phyloP scores from a whole-genome alignment of 2,113 vertebrate species.

The Mus spicilegus region DNA sequence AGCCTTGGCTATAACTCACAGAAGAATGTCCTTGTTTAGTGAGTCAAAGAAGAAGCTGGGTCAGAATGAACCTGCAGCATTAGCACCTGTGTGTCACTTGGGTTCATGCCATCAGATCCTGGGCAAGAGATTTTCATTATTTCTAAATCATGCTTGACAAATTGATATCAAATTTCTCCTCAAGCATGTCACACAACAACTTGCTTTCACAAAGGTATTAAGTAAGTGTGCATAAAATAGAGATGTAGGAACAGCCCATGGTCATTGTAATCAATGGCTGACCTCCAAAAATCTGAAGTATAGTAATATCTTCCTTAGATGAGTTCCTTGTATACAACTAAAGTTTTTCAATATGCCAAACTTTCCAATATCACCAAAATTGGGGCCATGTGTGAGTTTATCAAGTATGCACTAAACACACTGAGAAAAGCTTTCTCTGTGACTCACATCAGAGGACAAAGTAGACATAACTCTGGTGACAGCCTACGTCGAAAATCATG shows the following conservation, averaged over 20 bases:
- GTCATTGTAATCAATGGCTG: background rate
- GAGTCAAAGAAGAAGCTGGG: constrained; percentile 45
- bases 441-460: background rate
- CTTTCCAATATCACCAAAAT: background rate
- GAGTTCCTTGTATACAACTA: background rate
- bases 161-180: constrained; percentile 63
- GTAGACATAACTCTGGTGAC: background rate
- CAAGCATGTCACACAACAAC: constrained; percentile 36
- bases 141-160: constrained; percentile 73
- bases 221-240: constrained; percentile 29
- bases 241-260: background rate
- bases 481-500: background rate
- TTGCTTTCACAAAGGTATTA: constrained; percentile 34
- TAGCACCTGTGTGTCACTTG: constrained; percentile 1
- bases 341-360: background rate
- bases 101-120: background rate
- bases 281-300: constrained; percentile 34
- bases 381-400: background rate
- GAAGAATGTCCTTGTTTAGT: constrained; percentile 71
- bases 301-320: constrained; percentile 13
- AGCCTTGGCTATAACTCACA: constrained; percentile 58
- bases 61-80: background rate
- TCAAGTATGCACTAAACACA: background rate
- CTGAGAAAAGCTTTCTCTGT: background rate
- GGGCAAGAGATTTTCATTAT: constrained; percentile 66